Percentiles rank a stretch among this genome's conserved stretches.
Evolutionary conservation across 2,113 vertebrate genomes (phyloP).

Genomic region (Cyprinodon variegatus): DNA sequence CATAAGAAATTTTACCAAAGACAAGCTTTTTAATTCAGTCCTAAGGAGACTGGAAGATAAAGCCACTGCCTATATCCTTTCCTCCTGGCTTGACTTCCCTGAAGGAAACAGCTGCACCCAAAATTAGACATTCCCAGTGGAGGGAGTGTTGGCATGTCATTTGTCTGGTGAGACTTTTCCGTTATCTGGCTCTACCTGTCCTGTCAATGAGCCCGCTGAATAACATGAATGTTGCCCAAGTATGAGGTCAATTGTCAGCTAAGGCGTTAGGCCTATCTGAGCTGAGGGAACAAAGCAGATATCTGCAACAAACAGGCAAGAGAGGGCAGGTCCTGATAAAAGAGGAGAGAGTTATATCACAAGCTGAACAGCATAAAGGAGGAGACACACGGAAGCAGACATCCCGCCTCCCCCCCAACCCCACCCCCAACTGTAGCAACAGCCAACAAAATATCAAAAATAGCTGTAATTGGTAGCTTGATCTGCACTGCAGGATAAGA

Average conservation of each 20-base stretch:
- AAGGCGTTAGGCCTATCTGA: constrained; percentile 11
- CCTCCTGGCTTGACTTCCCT: constrained; percentile 50
- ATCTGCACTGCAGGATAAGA: constrained; percentile 42
- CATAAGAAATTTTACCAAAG: constrained; percentile 75
- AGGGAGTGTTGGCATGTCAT: constrained; percentile 49
- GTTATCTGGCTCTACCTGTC: constrained; percentile 65
- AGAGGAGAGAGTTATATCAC: constrained; percentile 68
- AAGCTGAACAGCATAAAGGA: constrained; percentile 66
- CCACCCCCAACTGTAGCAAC: constrained; percentile 48
- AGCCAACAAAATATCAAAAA: constrained; percentile 28
- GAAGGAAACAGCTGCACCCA: constrained; percentile 73
- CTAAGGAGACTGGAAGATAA: constrained; percentile 71
- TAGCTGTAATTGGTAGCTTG: constrained; percentile 53
- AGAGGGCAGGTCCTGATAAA: constrained; percentile 68
- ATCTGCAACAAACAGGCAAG: constrained; percentile 70
- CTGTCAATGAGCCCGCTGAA: constrained; percentile 24
- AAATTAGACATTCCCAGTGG: constrained; percentile 68
- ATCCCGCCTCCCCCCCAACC: constrained; percentile 15
- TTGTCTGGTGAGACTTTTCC: constrained; percentile 33
- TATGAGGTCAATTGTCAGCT: constrained; percentile 26
- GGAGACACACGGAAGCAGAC: constrained; percentile 63
- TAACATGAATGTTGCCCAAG: constrained; percentile 7
- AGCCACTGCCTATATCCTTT: constrained; percentile 65
- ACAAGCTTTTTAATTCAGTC: constrained; percentile 63
- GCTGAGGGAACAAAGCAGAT: constrained; percentile 54